Conservation (phyloP, 2,113 vertebrate genomes). For the Phrynosoma blainvillii region DNA sequence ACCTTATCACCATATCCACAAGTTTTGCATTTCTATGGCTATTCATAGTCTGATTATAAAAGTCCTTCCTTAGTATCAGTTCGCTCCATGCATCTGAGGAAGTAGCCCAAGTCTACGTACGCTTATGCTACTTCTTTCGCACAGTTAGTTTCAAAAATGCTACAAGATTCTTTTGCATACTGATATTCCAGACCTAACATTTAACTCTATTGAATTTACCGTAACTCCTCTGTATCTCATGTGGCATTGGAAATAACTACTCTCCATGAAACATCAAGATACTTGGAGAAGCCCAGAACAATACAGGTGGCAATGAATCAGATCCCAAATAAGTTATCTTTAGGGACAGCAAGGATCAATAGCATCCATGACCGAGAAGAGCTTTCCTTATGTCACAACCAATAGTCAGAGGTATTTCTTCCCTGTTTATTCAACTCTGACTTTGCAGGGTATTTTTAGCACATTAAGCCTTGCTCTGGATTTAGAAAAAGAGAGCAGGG, state of each 20-base stretch:
- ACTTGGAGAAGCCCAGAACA: background rate
- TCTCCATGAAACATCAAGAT: background rate
- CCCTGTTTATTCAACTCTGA: constrained; percentile 41
- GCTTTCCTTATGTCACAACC: background rate
- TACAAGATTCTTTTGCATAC: too few species aligned
- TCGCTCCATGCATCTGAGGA: too few species aligned
- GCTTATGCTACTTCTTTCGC: too few species aligned
- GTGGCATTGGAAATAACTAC: background rate
- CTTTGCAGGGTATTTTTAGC: constrained; percentile 40
- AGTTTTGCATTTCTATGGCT: too few species aligned
- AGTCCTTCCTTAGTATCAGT: too few species aligned
- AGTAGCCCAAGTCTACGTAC: too few species aligned
- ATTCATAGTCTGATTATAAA: too few species aligned
- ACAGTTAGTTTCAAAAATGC: too few species aligned
- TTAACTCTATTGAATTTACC: too few species aligned
- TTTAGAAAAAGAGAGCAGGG: background rate
- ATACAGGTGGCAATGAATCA: background rate
- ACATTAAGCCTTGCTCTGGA: rapidly evolving
- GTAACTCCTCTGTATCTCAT: background rate
- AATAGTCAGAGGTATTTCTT: constrained; percentile 1
- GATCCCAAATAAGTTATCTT: background rate
- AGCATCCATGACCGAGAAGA: background rate
- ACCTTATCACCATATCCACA: too few species aligned
- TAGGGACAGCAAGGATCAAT: background rate
- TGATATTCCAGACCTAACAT: too few species aligned